Evolutionary conservation across 37 sponge, comb jelly and placozoan genomes (phyloP).

Genomic region (Oopsacas minuta): DNA sequence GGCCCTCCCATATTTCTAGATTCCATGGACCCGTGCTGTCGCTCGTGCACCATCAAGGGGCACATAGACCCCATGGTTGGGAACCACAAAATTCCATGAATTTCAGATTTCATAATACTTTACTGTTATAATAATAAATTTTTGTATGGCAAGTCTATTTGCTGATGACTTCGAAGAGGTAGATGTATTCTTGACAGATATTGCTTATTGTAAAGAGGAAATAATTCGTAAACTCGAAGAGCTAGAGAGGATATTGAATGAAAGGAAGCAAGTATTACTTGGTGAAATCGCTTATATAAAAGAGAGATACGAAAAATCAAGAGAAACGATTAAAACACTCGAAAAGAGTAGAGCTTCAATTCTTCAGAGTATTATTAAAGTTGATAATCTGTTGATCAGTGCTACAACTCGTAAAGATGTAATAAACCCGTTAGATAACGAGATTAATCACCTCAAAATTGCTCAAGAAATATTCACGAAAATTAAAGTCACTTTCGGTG

Average conservation of each 20-base stretch:
- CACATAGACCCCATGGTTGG: no score
- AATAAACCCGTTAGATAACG: background rate
- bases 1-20: no score
- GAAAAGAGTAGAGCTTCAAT: background rate
- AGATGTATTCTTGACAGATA: background rate
- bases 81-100: no score
- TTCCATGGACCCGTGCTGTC: no score
- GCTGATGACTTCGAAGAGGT: background rate
- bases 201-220: background rate
- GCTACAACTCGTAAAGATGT: background rate
- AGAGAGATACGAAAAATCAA: background rate
- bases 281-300: background rate
- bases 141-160: background rate
- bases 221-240: background rate
- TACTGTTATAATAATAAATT: no score
- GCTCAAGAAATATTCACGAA: background rate
- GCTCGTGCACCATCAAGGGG: no score
- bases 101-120: no score
- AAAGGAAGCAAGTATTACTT: background rate
- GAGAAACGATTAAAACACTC: background rate
- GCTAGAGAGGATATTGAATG: constrained; percentile 5
- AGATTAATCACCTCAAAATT: background rate
- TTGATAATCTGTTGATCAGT: background rate
- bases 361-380: background rate
- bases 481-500: background rate